Evolutionary conservation across 2,888 invertebrate species (phyloP).

Genomic region (Coelopa pilipes): DNA sequence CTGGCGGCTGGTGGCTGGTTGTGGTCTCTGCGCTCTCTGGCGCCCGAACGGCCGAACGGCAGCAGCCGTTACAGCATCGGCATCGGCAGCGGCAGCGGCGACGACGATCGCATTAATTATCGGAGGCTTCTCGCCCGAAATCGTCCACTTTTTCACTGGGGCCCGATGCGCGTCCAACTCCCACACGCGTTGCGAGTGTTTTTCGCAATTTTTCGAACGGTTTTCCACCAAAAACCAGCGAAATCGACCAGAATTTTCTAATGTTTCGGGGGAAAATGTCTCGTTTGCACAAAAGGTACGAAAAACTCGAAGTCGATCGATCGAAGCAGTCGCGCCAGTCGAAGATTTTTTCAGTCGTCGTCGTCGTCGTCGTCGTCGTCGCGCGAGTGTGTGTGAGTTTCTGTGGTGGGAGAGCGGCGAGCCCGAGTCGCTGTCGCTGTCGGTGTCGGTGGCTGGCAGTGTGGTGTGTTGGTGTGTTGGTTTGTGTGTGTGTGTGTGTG

Average conservation of each 20-base stretch:
- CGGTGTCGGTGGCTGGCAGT: no score
- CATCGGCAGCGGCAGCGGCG: constrained; percentile 25
- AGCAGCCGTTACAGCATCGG: constrained; percentile 33
- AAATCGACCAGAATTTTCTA: constrained; percentile 44
- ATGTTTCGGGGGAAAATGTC: constrained; percentile 47
- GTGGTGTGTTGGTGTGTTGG: neutral
- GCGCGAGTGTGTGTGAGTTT: constrained; percentile 36
- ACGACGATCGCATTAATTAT: constrained; percentile 22
- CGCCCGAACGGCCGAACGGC: constrained; percentile 29
- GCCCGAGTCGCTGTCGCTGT: no score
- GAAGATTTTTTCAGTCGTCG: constrained; percentile 37
- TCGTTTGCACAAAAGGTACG: constrained; percentile 58
- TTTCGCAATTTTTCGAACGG: constrained; percentile 23
- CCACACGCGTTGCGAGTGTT: constrained; percentile 21
- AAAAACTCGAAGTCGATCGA: constrained; percentile 62
- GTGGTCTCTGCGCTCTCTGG: constrained; percentile 28
- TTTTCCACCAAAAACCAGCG: constrained; percentile 13
- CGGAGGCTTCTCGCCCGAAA: constrained; percentile 17
- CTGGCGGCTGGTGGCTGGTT: no score
- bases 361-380: no score
- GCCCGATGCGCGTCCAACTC: neutral
- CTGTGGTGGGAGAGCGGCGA: no score
- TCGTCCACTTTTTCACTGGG: constrained; percentile 26
- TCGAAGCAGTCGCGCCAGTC: constrained; percentile 24
- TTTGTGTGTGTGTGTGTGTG: constrained; percentile 30